Base-by-base conservation (phyloP, 2,113 vertebrate genomes). In the Scatophagus argus region DNA sequence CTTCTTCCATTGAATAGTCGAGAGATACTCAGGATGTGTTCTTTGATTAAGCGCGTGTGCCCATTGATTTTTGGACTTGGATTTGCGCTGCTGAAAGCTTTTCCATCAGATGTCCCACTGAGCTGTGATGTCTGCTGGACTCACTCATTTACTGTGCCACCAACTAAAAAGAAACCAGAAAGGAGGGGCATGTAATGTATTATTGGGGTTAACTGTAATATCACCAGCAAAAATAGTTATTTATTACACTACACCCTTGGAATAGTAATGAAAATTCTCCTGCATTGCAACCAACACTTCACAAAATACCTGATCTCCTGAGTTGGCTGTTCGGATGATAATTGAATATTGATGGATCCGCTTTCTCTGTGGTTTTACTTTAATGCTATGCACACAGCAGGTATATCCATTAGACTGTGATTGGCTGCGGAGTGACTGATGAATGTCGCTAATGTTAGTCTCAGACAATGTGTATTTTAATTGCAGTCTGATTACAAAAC, bases 341-440 rank as follows among this genome's bases (percentile, higher is more conserved):
- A 89, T 76, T 85, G 82, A 88, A 88, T 89, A 88, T 79, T 88
- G 82, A 90, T 90, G 80, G 81, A 77, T 72, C 25, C 14, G 38
- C 31, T 70, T 41, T 52, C 44, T 67, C 66, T 41, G 60, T 71
- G 56, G 43, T 69, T 88, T 74, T 72, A 63, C 61, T 70, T 68
- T 61, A 47, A 63, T 5, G 13, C 9, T 64, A 70, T 32, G 66
- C 64, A 77, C 82, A 27, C 87, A 86, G 89, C 86, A 87, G 84
- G 87, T 74, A 17, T 58, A 65, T 34, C 46, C 71, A 68, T 82
- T 77, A 79, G 60, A 25, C 51, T 58, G 70, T 84, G 84, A 81
- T 83, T 79, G 69, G 65, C 72, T 81, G 47, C 25, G 44, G 9
- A 16, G 47, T 58, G 80, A 70, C 73, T 82, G 87, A 87, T 88